Percentiles rank a stretch among this genome's conserved stretches.
Conservation (phyloP, 2,888 invertebrate species). For the Hydriomena furcata region DNA sequence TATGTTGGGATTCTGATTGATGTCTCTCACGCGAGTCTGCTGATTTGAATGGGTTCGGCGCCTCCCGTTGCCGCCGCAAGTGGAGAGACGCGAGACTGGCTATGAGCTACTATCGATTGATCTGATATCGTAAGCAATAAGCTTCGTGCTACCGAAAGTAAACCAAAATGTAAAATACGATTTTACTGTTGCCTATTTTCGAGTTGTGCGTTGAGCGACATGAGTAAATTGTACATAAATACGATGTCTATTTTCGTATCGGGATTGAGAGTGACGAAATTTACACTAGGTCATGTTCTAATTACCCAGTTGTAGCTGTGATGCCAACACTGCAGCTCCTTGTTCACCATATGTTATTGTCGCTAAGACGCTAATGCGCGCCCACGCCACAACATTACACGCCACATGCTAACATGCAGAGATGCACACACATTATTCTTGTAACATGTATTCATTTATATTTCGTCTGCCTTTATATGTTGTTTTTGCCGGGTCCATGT, state of each 20-base stretch:
- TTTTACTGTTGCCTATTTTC: conserved; percentile 47
- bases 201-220: conserved; percentile 31
- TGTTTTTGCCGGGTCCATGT: not conserved
- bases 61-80: not conserved
- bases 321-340: conserved; percentile 30
- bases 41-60: conserved; percentile 52
- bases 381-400: not conserved
- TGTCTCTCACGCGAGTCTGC: conserved; percentile 48
- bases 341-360: conserved; percentile 13
- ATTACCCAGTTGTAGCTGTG: conserved; percentile 28
- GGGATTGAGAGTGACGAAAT: conserved; percentile 33
- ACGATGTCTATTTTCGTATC: conserved; percentile 41
- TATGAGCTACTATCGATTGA: conserved; percentile 51
- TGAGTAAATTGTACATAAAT: conserved; percentile 32
- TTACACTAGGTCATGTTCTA: conserved; percentile 36
- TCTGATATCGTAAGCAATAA: conserved; percentile 55
- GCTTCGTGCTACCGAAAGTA: conserved; percentile 38
- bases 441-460: not conserved
- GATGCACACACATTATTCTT: not conserved
- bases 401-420: conserved; percentile 2
- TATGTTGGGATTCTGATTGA: conserved; percentile 45
- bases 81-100: conserved; percentile 38
- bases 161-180: conserved; percentile 47
- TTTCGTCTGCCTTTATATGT: too few relatives aligned
- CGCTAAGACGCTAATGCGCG: not conserved